Percentiles rank a stretch among this genome's conserved stretches.
These are phyloP conservation scores for Pseudomyrmex cubaensis DNA, from an alignment of 1,140 invertebrate genomes.

Conservation along the genomic window DNA sequence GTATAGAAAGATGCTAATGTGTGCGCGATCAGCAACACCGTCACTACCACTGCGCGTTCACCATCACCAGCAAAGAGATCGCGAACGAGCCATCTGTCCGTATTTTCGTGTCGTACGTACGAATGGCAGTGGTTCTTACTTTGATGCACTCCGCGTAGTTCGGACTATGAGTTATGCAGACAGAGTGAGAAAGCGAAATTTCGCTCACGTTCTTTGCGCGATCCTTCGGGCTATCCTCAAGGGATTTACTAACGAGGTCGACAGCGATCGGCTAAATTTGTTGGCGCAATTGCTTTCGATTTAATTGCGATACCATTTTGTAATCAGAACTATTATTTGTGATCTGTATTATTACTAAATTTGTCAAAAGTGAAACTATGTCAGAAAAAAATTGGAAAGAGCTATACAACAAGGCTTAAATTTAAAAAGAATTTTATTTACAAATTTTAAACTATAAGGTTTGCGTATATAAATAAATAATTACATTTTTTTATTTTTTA, in stretches of 20 bases:
- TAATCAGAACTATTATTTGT: not conserved
- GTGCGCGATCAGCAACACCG: constrained; percentile 58
- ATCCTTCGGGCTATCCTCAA: constrained; percentile 59
- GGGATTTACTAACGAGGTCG: constrained; percentile 57
- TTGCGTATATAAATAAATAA: too few relatives aligned
- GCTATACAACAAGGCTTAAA: not conserved
- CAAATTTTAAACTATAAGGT: not conserved
- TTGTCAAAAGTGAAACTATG: constrained; percentile 5
- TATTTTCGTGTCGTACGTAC: constrained; percentile 67
- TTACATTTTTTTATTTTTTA: too few relatives aligned
- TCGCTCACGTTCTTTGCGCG: constrained; percentile 41
- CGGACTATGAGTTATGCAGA: constrained; percentile 65
- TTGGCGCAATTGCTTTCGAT: constrained; percentile 33
- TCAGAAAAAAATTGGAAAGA: not conserved
- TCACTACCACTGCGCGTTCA: constrained; percentile 50
- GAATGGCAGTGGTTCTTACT: constrained; percentile 80
- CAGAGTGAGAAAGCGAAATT: constrained; percentile 76
- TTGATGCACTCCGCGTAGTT: constrained; percentile 78
- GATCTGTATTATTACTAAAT: not conserved
- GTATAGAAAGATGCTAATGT: constrained; percentile 24
- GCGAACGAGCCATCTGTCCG: constrained; percentile 75
- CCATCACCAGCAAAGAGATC: constrained; percentile 58
- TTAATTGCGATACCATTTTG: constrained; percentile 25
- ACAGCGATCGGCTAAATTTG: constrained; percentile 42
- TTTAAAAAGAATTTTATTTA: not conserved